These are phyloP conservation scores for Speoplatyrhinus poulsoni DNA, from an alignment of 2,113 vertebrate species.

Conservation along the genomic window DNA sequence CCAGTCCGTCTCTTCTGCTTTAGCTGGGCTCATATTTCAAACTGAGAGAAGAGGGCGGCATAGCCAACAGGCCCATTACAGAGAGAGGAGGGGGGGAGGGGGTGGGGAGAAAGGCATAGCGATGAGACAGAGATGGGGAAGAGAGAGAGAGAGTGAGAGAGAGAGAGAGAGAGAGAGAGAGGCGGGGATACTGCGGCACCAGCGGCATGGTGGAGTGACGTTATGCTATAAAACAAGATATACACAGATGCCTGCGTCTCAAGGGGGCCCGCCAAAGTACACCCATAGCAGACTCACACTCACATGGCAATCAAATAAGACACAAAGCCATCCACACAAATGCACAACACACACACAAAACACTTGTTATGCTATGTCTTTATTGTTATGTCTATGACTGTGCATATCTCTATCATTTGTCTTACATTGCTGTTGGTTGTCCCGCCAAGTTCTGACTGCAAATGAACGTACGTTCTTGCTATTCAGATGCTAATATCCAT, in stretches of 20 bases:
- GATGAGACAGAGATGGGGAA: conserved; percentile 15
- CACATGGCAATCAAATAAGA: conserved; percentile 43
- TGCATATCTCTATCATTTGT: too few species aligned
- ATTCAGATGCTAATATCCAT: too few species aligned
- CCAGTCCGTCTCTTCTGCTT: conserved; percentile 40
- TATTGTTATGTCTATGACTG: too few species aligned
- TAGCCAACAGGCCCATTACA: conserved; percentile 74
- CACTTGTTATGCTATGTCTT: conserved; percentile 29
- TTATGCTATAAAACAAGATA: conserved; percentile 51
- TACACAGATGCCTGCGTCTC: conserved; percentile 23
- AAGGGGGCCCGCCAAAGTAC: conserved; percentile 49
- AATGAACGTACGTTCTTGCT: too few species aligned
- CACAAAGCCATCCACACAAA: conserved; percentile 15
- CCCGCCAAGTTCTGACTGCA: too few species aligned
- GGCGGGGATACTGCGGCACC: conserved; percentile 74
- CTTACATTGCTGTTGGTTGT: too few species aligned
- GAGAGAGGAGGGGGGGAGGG: conserved; percentile 9
- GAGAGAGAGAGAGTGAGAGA: conserved; percentile 21
- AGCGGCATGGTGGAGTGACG: conserved; percentile 68
- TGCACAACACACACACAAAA: not conserved
- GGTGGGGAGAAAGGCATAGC: conserved; percentile 12
- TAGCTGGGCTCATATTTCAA: conserved; percentile 70
- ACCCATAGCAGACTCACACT: conserved; percentile 21
- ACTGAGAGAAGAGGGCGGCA: conserved; percentile 49
- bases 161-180: not conserved